These are phyloP conservation scores for Lottia scabra DNA, from an alignment of 2,888 invertebrate species.

Conservation along the genomic window DNA sequence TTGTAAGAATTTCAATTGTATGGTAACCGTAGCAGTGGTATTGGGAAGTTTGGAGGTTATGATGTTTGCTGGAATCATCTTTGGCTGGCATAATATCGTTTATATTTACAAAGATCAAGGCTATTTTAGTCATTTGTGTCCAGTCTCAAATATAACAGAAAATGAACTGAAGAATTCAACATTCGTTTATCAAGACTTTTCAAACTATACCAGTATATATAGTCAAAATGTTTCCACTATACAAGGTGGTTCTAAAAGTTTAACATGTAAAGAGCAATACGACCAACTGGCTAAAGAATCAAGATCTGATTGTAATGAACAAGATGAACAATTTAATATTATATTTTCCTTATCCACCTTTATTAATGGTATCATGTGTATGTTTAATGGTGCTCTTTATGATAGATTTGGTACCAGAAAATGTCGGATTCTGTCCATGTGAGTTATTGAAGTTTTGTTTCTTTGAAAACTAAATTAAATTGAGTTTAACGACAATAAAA, in stretches of 20 bases:
- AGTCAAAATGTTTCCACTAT: too few species aligned
- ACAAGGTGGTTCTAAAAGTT: too few species aligned
- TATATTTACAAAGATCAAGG: constrained; percentile 40
- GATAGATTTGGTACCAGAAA: constrained; percentile 37
- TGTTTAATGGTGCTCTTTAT: constrained; percentile 36
- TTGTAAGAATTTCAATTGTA: background rate
- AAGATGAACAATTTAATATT: constrained; percentile 39
- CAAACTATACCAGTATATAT: too few species aligned
- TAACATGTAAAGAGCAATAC: background rate
- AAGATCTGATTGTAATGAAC: constrained; percentile 21
- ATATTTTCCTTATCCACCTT: constrained; percentile 37
- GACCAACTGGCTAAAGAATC: too few species aligned
- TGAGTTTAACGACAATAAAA: too few species aligned
- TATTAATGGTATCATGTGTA: constrained; percentile 33
- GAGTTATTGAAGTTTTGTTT: constrained; percentile 12
- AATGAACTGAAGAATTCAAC: too few species aligned
- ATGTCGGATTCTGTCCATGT: constrained; percentile 36
- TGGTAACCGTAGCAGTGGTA: constrained; percentile 17
- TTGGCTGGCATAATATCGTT: constrained; percentile 46
- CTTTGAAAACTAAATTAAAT: too few species aligned
- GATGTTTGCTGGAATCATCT: constrained; percentile 36
- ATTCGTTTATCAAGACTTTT: too few species aligned
- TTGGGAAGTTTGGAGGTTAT: constrained; percentile 40
- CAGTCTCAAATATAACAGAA: background rate
- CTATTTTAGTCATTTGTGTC: constrained; percentile 29